Conservation (phyloP, 2,113 vertebrate genomes). For the Tympanuchus pallidicinctus region DNA sequence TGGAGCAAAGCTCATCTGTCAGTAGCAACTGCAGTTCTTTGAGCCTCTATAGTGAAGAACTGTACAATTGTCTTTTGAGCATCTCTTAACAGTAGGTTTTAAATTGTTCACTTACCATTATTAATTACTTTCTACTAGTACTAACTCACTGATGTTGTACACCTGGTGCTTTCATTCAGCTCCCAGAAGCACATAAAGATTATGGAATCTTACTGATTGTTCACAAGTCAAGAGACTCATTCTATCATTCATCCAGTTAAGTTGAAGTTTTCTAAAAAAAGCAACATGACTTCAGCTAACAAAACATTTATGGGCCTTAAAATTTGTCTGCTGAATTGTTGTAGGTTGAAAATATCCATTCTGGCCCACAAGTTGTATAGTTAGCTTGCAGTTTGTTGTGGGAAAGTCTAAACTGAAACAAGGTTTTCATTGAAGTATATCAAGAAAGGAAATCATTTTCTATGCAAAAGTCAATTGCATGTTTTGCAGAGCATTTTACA, state of each 20-base stretch:
- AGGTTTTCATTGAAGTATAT: not conserved
- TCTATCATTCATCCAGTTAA: not conserved
- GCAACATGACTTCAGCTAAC: not conserved
- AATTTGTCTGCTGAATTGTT: not conserved
- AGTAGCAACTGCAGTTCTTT: not conserved
- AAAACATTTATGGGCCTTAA: not conserved
- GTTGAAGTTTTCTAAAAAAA: not conserved
- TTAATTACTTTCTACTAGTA: not conserved
- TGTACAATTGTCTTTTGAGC: not conserved
- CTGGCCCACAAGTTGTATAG: not conserved
- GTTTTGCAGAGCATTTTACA: not conserved
- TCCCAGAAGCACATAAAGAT: not conserved
- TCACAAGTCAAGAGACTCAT: not conserved
- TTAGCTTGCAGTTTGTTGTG: not conserved
- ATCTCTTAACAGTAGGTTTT: not conserved
- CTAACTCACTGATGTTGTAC: not conserved
- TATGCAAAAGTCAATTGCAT: accelerated
- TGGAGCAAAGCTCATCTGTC: not conserved
- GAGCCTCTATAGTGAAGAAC: not conserved
- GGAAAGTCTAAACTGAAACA: not conserved
- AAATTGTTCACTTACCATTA: not conserved
- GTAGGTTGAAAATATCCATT: not conserved
- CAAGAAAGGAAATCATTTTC: not conserved
- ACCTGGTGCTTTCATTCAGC: conserved; percentile 12
- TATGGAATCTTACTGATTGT: not conserved